Evolutionary conservation across 2,888 invertebrate genomes (phyloP).

Genomic region (Malthinus flaveolus): DNA sequence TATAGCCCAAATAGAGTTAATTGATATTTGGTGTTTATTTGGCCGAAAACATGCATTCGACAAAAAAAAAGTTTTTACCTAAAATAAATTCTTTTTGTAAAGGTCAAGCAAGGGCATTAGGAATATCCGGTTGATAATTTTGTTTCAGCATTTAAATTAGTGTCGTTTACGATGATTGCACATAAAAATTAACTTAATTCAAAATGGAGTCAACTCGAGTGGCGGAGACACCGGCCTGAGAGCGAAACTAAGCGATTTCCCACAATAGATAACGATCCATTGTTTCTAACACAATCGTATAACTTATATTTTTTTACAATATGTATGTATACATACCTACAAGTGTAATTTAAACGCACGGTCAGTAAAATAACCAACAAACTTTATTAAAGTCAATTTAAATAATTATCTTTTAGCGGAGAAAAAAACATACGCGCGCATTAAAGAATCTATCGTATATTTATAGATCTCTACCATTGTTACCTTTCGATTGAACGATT

Average conservation of each 20-base stretch:
- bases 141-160: conserved; percentile 17
- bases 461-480: too few relatives aligned
- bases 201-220: conserved; percentile 27
- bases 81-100: conserved; percentile 1
- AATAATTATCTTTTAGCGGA: conserved; percentile 21
- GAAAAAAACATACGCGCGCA: background rate
- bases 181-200: conserved; percentile 18
- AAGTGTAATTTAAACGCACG: conserved; percentile 35
- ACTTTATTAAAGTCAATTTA: conserved; percentile 27
- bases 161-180: conserved; percentile 18
- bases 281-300: conserved; percentile 38
- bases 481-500: background rate
- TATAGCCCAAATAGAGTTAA: background rate
- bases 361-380: conserved; percentile 29
- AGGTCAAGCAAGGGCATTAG: conserved; percentile 1
- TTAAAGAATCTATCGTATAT: conserved; percentile 4
- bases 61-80: background rate
- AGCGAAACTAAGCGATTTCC: conserved; percentile 33
- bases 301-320: conserved; percentile 31
- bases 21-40: background rate
- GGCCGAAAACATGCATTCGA: background rate
- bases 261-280: conserved; percentile 41
- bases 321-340: conserved; percentile 22
- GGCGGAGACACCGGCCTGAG: conserved; percentile 29
- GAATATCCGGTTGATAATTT: conserved; percentile 15